Evolutionary conservation across 2,113 vertebrate species (phyloP).

Genomic region (Phycodurus eques): DNA sequence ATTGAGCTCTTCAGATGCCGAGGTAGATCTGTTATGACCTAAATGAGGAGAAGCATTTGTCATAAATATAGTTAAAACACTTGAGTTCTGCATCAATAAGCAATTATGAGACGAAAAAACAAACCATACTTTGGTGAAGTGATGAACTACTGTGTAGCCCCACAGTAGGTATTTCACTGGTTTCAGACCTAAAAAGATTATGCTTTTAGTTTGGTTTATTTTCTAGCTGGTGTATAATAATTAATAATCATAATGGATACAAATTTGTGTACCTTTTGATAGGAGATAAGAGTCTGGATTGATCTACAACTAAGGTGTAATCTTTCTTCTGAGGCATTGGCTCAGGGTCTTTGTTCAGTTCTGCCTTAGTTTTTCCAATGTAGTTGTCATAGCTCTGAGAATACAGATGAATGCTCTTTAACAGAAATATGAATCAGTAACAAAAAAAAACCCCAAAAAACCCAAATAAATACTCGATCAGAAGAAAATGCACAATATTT

Average conservation of each 20-base stretch:
- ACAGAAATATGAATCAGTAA: neutral
- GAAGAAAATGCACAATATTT: constrained; percentile 9
- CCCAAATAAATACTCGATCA: neutral
- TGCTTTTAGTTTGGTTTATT: constrained; percentile 6
- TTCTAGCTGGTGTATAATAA: neutral
- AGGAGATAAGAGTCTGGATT: constrained; percentile 75
- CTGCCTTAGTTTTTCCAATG: constrained; percentile 94
- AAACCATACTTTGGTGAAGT: constrained; percentile 71
- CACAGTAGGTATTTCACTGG: constrained; percentile 73
- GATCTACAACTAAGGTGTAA: constrained; percentile 72
- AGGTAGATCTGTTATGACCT: constrained; percentile 55
- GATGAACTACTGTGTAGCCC: constrained; percentile 70
- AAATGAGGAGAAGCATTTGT: constrained; percentile 41
- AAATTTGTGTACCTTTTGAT: constrained; percentile 73
- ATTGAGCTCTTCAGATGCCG: constrained; percentile 58
- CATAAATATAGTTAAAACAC: constrained; percentile 2
- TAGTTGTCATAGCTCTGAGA: constrained; percentile 88
- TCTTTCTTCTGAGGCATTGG: constrained; percentile 74
- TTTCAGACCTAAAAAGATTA: constrained; percentile 72
- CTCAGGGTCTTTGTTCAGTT: constrained; percentile 82
- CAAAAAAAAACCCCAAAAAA: neutral
- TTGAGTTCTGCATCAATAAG: too few species aligned
- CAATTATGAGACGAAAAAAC: constrained; percentile 9
- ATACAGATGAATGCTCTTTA: neutral
- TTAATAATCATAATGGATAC: neutral